Percentiles rank a stretch among this genome's conserved stretches.
These are phyloP conservation scores for Aphelocoma coerulescens DNA, from an alignment of 2,113 vertebrate species.

Conservation along the genomic window DNA sequence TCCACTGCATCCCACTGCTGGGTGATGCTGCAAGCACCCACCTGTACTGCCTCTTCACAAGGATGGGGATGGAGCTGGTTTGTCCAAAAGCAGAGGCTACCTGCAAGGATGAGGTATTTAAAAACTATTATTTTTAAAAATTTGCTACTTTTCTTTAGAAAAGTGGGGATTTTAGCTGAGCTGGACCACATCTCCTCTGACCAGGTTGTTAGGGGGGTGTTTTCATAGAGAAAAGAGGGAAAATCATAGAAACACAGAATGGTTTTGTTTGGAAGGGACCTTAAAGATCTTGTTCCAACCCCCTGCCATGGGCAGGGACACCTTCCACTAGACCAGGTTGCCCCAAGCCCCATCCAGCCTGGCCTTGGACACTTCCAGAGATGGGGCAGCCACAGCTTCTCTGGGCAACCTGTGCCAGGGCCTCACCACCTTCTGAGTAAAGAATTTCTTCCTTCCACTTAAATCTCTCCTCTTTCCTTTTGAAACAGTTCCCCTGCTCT, in stretches of 20 bases:
- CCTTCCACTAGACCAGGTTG: not conserved
- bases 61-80: not conserved
- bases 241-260: not conserved
- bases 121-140: not conserved
- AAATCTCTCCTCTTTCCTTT: not conserved
- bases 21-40: not conserved
- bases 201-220: not conserved
- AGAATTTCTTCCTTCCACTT: not conserved
- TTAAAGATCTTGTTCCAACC: not conserved
- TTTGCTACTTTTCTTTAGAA: not conserved
- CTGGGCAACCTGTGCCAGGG: not conserved
- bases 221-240: not conserved
- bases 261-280: not conserved
- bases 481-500: not conserved
- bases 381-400: not conserved
- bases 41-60: rapidly evolving
- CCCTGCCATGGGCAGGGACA: not conserved
- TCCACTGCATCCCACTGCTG: rapidly evolving
- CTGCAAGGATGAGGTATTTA: not conserved
- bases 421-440: not conserved
- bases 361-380: not conserved
- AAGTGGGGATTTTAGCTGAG: not conserved
- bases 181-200: not conserved
- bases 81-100: not conserved
- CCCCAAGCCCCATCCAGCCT: not conserved